Evolutionary conservation across 2,113 vertebrate genomes (phyloP).

Genomic region (Pantherophis guttatus): DNA sequence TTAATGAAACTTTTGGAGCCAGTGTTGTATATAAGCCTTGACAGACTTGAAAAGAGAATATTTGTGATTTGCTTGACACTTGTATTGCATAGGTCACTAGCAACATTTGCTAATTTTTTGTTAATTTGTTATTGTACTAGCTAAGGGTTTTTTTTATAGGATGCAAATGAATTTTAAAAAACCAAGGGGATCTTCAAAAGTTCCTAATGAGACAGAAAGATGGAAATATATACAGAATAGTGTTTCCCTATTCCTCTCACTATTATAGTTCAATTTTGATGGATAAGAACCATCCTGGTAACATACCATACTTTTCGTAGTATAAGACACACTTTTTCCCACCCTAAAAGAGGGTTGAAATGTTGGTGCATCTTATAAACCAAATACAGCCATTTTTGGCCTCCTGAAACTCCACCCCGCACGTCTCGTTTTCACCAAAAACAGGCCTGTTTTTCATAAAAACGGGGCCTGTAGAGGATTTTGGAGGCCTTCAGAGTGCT

Average conservation of each 20-base stretch:
- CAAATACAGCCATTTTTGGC: too few relatives aligned
- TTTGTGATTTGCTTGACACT: constrained; percentile 11
- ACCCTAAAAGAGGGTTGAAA: too few relatives aligned
- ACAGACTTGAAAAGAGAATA: neutral
- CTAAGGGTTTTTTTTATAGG: neutral
- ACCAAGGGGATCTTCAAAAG: neutral
- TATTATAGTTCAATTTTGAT: neutral
- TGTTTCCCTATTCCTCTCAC: neutral
- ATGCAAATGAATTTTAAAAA: neutral
- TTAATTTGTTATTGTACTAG: neutral
- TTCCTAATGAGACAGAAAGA: neutral
- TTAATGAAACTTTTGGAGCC: neutral
- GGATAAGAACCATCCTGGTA: neutral
- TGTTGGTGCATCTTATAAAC: too few relatives aligned
- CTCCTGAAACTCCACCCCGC: too few relatives aligned
- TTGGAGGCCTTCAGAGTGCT: too few relatives aligned
- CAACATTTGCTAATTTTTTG: neutral
- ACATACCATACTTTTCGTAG: neutral
- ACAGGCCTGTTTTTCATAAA: too few relatives aligned
- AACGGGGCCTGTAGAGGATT: too few relatives aligned
- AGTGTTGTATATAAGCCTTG: constrained; percentile 8
- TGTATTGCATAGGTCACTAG: neutral
- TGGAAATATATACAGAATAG: neutral
- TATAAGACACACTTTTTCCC: too few relatives aligned
- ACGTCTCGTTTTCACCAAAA: too few relatives aligned